Conservation (phyloP, 2,797 vertebrate genomes). For the Anguilla megastoma region DNA sequence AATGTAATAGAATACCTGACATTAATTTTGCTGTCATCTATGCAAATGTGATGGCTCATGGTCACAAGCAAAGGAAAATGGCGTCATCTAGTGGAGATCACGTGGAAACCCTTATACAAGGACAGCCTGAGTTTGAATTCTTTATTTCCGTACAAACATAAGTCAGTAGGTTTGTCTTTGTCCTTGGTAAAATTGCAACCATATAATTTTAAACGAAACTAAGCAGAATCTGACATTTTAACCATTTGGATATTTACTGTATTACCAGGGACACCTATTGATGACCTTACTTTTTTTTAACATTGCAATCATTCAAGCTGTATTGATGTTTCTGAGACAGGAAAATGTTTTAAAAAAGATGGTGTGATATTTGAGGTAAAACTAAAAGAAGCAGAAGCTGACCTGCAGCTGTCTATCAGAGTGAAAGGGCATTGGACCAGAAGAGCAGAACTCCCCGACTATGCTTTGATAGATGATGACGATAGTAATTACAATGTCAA, state of each 20-base stretch:
- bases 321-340: background rate
- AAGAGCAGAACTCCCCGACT: background rate
- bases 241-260: background rate
- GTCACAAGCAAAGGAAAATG: background rate
- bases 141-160: background rate
- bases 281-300: background rate
- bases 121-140: background rate
- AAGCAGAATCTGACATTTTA: background rate
- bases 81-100: conserved; percentile 7
- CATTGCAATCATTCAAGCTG: background rate
- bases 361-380: background rate
- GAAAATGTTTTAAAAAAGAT: background rate
- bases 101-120: background rate
- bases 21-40: background rate
- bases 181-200: background rate
- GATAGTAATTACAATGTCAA: background rate
- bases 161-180: background rate
- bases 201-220: background rate
- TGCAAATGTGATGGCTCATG: background rate
- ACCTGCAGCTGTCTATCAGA: background rate
- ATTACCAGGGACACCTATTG: background rate
- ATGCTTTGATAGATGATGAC: background rate
- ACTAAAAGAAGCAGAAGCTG: background rate
- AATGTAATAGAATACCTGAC: background rate
- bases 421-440: background rate